A percentile compares a stretch with the other conserved stretches of the same genome.
These are phyloP conservation scores for Polypedilum vanderplanki DNA, from an alignment of 1,140 invertebrate genomes.

Conservation along the genomic window DNA sequence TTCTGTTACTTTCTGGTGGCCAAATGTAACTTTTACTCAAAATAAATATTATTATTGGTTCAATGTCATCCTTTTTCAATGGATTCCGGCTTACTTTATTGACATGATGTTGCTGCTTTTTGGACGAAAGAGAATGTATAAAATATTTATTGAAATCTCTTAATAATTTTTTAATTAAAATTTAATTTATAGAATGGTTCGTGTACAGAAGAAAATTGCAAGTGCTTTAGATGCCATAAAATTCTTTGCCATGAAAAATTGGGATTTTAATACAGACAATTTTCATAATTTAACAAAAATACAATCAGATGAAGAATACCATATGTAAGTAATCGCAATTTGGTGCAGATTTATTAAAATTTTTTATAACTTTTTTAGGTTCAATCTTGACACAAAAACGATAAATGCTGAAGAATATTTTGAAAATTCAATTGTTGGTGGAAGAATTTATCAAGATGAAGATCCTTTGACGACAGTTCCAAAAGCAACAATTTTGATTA, in stretches of 20 bases:
- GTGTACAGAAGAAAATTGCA: slow-evolving; percentile 62
- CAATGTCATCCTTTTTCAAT: slow-evolving; percentile 73
- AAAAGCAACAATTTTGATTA: no score
- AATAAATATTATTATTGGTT: slow-evolving; percentile 65
- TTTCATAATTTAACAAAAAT: slow-evolving; percentile 56
- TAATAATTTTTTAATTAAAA: slow-evolving; percentile 22
- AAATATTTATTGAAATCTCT: neutral
- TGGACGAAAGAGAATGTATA: slow-evolving; percentile 66
- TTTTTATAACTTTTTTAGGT: no score
- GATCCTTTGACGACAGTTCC: no score
- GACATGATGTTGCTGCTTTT: slow-evolving; percentile 74
- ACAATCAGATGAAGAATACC: slow-evolving; percentile 57
- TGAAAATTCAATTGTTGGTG: no score
- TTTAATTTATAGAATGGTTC: slow-evolving; percentile 60
- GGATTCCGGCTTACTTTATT: slow-evolving; percentile 78
- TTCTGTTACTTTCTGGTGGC: slow-evolving; percentile 77
- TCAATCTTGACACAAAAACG: no score
- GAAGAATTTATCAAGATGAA: no score
- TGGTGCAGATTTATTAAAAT: no score
- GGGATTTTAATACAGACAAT: slow-evolving; percentile 71
- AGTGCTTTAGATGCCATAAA: slow-evolving; percentile 70
- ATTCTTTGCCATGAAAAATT: slow-evolving; percentile 85
- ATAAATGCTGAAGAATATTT: no score
- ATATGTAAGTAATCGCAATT: slow-evolving; percentile 37
- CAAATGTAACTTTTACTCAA: slow-evolving; percentile 67